phyloP scores from a whole-genome alignment of 1,140 invertebrate genomes.

The Brachionus koreanus region DNA sequence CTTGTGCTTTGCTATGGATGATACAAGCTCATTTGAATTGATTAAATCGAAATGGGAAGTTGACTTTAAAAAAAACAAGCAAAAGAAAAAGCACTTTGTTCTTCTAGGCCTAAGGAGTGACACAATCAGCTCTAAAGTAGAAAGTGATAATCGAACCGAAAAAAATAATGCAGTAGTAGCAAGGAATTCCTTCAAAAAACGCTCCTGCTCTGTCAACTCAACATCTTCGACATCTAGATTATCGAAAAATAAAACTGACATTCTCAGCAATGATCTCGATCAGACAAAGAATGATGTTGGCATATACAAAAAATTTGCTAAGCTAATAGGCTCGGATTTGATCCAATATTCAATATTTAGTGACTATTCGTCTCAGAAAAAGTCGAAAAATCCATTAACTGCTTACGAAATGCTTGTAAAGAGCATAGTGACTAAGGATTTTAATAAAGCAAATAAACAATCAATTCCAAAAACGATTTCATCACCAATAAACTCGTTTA shows the following conservation, averaged over 20 bases:
- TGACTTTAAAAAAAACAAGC: conserved; percentile 26
- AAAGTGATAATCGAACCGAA: not conserved
- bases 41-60: conserved; percentile 43
- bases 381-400: not conserved
- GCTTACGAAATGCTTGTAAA: not conserved
- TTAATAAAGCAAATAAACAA: not conserved
- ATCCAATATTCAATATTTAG: not conserved
- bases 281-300: not conserved
- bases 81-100: not conserved
- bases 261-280: not conserved
- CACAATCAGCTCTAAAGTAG: not conserved
- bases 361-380: not conserved
- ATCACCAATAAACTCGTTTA: not conserved
- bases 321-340: not conserved
- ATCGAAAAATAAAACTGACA: not conserved
- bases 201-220: conserved; percentile 24
- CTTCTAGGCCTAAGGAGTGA: conserved; percentile 12
- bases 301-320: conserved; percentile 36
- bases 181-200: conserved; percentile 19
- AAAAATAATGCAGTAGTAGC: not conserved
- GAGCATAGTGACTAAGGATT: not conserved
- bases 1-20: conserved; percentile 15
- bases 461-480: not conserved
- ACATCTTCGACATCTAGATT: conserved; percentile 23
- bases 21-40: conserved; percentile 9